Conservation (phyloP, 2,888 invertebrate species). For the Colostygia pectinataria region DNA sequence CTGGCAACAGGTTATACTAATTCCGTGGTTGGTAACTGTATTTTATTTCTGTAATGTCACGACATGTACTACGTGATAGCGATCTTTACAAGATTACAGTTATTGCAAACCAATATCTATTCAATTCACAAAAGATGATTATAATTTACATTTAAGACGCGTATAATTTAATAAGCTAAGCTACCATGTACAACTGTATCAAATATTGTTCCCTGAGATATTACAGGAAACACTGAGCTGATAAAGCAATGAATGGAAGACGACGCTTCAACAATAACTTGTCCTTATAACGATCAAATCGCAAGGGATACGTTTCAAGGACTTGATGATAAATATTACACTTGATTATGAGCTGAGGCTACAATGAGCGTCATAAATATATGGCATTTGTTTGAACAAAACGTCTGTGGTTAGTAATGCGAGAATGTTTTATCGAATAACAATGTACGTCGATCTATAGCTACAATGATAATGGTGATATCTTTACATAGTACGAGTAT, state of each 20-base stretch:
- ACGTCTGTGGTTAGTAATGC: conserved; percentile 31
- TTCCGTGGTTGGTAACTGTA: conserved; percentile 1
- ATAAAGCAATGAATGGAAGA: conserved; percentile 24
- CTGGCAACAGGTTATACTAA: background rate
- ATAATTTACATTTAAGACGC: no score
- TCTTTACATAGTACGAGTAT: no score
- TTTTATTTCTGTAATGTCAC: conserved; percentile 4
- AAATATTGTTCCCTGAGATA: conserved; percentile 11
- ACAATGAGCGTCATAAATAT: conserved; percentile 43
- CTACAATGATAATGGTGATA: no score
- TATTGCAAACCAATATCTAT: conserved; percentile 3
- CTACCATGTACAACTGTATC: conserved; percentile 6
- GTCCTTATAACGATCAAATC: conserved; percentile 17
- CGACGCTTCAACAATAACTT: conserved; percentile 22
- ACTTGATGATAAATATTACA: conserved; percentile 20
- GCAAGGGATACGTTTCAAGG: conserved; percentile 20
- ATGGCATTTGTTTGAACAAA: conserved; percentile 43
- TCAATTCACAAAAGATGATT: background rate
- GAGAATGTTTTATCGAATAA: conserved; percentile 30
- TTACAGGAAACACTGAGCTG: conserved; percentile 17
- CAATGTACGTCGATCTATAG: background rate
- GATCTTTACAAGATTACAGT: background rate
- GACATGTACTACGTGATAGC: background rate
- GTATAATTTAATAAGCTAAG: background rate
- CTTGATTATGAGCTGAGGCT: conserved; percentile 19